Base-by-base conservation (phyloP, 2,113 vertebrate species). In the Spea multiplicata region DNA sequence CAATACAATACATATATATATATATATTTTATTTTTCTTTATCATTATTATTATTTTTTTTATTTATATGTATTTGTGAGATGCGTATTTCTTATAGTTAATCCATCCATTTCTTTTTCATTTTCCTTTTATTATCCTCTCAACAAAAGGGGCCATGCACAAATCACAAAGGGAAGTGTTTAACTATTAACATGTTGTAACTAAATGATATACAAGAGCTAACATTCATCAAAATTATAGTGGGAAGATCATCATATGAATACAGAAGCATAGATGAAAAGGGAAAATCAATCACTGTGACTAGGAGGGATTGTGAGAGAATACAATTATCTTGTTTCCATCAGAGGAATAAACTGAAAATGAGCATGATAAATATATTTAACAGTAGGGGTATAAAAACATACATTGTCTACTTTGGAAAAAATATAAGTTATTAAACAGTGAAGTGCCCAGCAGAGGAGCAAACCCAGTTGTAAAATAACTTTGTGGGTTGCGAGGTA, bases 301-400 rank as follows among this genome's bases (percentile, higher is more conserved):
- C 17, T 0, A 0, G 12, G 4, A 69, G 3, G 53, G 67, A 74
- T 59, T 16, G 2, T 17, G 16, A 10, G 44, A 52, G 48, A 70
- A 50, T 10, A 78, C 76, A 81, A 0, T 61, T 16, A 76, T 47
- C 0, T 8, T 75, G 76, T 67, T 83, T 65, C 52, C 66, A 71
- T 74, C 76, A 81, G 70, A 62, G 75, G 48, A 5, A 47, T 50
- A 79, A 75, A 80, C 4, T 44, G 53, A 77, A 75, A 80, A 81
- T 71, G 79, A n/a, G 72, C 62, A 12, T 8, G 12, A 59, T 59
- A 59, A 59, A 59, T 59, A 59, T 59, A 59, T 59, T 52, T 52
- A 52, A 52, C 50, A 52, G 50, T 52, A 52, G 50, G 50, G 50
- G 9, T 10, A 59, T 13, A 59, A 59, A 59, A 12, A 59, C 12